Percentiles rank a stretch among this genome's conserved stretches.
Evolutionary conservation across 2,797 vertebrate genomes (phyloP).

Genomic region (Coregonus sp.): DNA sequence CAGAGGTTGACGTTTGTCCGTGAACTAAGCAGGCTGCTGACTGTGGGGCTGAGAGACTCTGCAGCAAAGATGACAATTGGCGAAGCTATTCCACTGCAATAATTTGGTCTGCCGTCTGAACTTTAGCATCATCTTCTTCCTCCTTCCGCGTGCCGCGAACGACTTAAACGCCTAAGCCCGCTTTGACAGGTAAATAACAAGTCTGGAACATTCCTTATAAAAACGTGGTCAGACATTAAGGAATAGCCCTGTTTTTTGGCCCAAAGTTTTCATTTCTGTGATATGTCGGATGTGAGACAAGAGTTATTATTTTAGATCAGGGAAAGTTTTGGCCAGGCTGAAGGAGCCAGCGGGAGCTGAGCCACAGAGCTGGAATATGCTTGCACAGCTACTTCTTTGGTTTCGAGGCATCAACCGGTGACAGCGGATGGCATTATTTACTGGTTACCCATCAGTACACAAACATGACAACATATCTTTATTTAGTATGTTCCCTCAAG

Average conservation of each 20-base stretch:
- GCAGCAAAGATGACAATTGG: slow-evolving; percentile 64
- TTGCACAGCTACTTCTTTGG: slow-evolving; percentile 36
- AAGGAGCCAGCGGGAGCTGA: slow-evolving; percentile 14
- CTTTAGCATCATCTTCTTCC: slow-evolving; percentile 62
- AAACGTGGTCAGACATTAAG: slow-evolving; percentile 29
- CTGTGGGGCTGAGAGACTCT: slow-evolving; percentile 46
- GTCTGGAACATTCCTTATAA: slow-evolving; percentile 44
- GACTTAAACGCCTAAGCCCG: slow-evolving; percentile 59
- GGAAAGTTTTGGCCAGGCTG: neutral
- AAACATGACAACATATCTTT: slow-evolving; percentile 61
- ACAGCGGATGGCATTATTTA: slow-evolving; percentile 65
- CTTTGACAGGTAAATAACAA: slow-evolving; percentile 65
- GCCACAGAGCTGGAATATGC: slow-evolving; percentile 48
- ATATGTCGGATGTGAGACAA: slow-evolving; percentile 1
- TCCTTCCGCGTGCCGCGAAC: slow-evolving; percentile 53
- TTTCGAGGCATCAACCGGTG: slow-evolving; percentile 41
- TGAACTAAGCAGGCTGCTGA: slow-evolving; percentile 59
- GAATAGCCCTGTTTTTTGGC: slow-evolving; percentile 38
- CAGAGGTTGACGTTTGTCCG: slow-evolving; percentile 59
- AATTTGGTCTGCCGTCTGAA: slow-evolving; percentile 66
- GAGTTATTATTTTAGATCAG: slow-evolving; percentile 55
- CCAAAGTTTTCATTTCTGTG: slow-evolving; percentile 39
- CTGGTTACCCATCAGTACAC: slow-evolving; percentile 57
- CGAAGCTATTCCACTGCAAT: slow-evolving; percentile 71
- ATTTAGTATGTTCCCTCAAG: slow-evolving; percentile 61